phyloP scores from a whole-genome alignment of 2,888 invertebrate genomes.

The Drosophila neotestacea region DNA sequence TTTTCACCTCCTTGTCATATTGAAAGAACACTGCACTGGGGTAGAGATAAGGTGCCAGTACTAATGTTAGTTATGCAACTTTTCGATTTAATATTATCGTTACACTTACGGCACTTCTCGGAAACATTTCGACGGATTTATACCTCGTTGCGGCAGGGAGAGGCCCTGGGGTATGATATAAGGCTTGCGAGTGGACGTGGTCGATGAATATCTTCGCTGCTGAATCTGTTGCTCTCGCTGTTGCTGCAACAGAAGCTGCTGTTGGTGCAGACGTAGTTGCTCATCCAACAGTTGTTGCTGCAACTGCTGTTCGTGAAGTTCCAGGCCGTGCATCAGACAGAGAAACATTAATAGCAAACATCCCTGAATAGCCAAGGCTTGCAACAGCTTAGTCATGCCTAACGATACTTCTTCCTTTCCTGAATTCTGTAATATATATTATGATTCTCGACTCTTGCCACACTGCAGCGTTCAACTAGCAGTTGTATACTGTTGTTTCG shows the following conservation, averaged over 20 bases:
- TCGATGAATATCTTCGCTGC: conserved; percentile 70
- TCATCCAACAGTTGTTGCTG: conserved; percentile 61
- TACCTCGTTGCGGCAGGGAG: conserved; percentile 74
- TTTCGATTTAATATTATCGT: neutral
- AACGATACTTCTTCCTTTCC: neutral
- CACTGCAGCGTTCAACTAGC: conserved; percentile 51
- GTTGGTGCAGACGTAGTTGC: conserved; percentile 55
- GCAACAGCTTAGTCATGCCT: conserved; percentile 64
- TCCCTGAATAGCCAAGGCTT: conserved; percentile 60
- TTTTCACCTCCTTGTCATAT: conserved; percentile 80
- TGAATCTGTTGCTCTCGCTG: conserved; percentile 65
- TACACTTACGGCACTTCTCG: conserved; percentile 82
- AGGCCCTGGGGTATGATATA: conserved; percentile 73
- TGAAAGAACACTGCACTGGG: conserved; percentile 83
- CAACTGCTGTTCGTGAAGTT: conserved; percentile 62
- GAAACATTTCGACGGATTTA: conserved; percentile 76
- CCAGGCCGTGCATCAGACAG: conserved; percentile 65
- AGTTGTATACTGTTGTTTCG: conserved; percentile 65
- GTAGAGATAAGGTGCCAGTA: neutral
- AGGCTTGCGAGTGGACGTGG: conserved; percentile 78
- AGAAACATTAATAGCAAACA: conserved; percentile 69
- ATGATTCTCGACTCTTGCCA: conserved; percentile 1
- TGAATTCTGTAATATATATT: neutral
- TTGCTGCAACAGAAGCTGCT: conserved; percentile 49
- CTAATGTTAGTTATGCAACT: neutral